phyloP scores from a whole-genome alignment of 2,113 vertebrate genomes.

The Colinus virginianus region DNA sequence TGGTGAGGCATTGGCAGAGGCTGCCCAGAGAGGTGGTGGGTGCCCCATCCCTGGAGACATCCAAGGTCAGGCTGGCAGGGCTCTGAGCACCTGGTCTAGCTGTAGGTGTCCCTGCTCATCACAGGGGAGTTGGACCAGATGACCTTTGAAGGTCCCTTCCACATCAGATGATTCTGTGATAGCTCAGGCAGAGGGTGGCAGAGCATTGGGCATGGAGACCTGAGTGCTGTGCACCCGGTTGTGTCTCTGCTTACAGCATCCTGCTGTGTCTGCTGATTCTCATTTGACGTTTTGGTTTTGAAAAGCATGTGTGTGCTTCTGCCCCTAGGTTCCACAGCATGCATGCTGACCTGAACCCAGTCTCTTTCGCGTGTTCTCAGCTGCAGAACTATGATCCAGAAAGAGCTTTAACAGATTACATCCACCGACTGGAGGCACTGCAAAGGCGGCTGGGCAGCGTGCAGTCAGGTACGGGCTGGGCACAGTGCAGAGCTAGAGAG shows the following conservation, averaged over 20 bases:
- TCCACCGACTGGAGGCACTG: slow-evolving; percentile 91
- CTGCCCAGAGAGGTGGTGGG: no score
- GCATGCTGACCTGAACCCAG: slow-evolving; percentile 75
- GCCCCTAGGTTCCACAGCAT: slow-evolving; percentile 79
- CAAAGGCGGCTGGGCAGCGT: slow-evolving; percentile 91
- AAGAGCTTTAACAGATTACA: slow-evolving; percentile 94
- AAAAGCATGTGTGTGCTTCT: background rate
- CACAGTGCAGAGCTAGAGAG: rapidly evolving
- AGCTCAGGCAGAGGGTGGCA: background rate
- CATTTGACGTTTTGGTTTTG: background rate
- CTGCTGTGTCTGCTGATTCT: background rate
- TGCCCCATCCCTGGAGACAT: no score
- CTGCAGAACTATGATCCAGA: slow-evolving; percentile 97
- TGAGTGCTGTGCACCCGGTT: background rate
- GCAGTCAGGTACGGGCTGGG: slow-evolving; percentile 84
- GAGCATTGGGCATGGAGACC: background rate
- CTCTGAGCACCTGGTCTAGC: no score
- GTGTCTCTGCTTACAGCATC: rapidly evolving
- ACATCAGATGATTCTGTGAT: no score
- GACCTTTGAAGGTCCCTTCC: no score
- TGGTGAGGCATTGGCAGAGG: no score
- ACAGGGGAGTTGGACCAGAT: no score
- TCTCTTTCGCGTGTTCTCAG: slow-evolving; percentile 86
- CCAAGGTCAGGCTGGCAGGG: no score
- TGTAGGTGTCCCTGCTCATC: no score